Conservation (phyloP, 1,140 invertebrate genomes). For the Listronotus oregonensis region DNA sequence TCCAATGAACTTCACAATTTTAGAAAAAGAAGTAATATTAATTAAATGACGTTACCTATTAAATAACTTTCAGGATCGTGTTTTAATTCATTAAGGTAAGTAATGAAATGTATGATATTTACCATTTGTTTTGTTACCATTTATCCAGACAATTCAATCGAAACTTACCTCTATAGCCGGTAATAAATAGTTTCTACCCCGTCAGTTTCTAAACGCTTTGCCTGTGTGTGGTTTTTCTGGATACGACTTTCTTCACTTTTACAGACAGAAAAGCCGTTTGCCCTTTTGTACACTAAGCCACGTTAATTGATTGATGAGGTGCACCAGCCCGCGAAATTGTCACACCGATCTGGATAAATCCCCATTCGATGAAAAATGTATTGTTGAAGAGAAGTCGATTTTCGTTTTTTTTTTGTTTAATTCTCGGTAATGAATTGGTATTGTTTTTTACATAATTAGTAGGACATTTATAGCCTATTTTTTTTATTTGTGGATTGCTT, state of each 20-base stretch:
- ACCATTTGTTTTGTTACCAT: too few species aligned
- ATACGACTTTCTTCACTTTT: slow-evolving; percentile 28
- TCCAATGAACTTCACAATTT: too few species aligned
- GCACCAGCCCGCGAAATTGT: slow-evolving; percentile 26
- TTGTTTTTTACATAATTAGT: too few species aligned
- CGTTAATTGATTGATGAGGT: slow-evolving; percentile 32
- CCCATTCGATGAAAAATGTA: slow-evolving; percentile 20
- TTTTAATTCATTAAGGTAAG: too few species aligned
- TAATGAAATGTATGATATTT: too few species aligned
- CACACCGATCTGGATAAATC: slow-evolving; percentile 28
- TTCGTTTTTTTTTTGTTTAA: not conserved
- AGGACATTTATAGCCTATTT: too few species aligned
- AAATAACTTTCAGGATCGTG: too few species aligned
- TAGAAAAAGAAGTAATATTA: too few species aligned
- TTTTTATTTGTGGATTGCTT: too few species aligned
- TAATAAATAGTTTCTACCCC: slow-evolving; percentile 21
- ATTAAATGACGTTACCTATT: too few species aligned
- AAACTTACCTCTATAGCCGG: not conserved
- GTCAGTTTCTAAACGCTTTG: slow-evolving; percentile 24
- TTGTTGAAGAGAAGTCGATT: not conserved
- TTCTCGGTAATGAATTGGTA: too few species aligned
- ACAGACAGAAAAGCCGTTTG: slow-evolving; percentile 7
- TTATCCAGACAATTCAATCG: too few species aligned
- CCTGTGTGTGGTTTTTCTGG: slow-evolving; percentile 17
- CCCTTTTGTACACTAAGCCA: slow-evolving; percentile 28